Percentiles rank a stretch among this genome's conserved stretches.
Evolutionary conservation across 2,888 invertebrate genomes (phyloP).

Genomic region (Stratiomys singularior): DNA sequence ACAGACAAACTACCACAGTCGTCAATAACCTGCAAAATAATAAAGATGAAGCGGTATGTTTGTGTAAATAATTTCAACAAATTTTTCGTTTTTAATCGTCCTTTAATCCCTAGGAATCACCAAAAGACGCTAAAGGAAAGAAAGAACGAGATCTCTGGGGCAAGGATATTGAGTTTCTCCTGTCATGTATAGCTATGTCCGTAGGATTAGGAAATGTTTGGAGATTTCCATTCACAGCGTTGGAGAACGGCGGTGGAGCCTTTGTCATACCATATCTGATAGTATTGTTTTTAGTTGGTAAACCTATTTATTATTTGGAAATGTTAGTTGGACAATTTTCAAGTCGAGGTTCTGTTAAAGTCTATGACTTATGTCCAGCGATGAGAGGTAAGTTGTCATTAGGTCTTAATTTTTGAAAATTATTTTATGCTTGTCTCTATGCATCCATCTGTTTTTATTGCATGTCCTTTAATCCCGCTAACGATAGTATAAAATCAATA

Average conservation of each 20-base stretch:
- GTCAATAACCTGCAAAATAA: conserved; percentile 23
- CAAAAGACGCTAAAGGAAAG: conserved; percentile 40
- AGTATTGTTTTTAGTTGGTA: conserved; percentile 72
- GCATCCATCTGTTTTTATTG: too few species aligned
- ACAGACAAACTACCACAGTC: conserved; percentile 49
- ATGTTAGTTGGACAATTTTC: conserved; percentile 79
- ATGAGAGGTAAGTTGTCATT: conserved; percentile 75
- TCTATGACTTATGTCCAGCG: conserved; percentile 74
- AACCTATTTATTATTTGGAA: conserved; percentile 79
- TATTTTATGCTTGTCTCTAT: too few species aligned
- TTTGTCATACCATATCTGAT: conserved; percentile 75
- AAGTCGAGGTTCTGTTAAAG: conserved; percentile 75
- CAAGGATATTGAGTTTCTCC: conserved; percentile 64
- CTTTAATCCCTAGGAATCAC: background rate
- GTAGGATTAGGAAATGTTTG: conserved; percentile 77
- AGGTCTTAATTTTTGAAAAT: background rate
- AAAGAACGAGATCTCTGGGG: conserved; percentile 63
- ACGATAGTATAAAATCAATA: too few species aligned
- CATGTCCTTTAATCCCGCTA: too few species aligned
- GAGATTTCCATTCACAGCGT: conserved; percentile 75
- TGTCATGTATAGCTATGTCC: conserved; percentile 68
- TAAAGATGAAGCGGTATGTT: conserved; percentile 3
- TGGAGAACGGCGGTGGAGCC: conserved; percentile 76
- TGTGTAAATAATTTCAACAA: background rate
- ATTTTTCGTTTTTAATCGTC: background rate